Evolutionary conservation across 2,888 invertebrate genomes (phyloP).

Genomic region (Xiphydria camelus): DNA sequence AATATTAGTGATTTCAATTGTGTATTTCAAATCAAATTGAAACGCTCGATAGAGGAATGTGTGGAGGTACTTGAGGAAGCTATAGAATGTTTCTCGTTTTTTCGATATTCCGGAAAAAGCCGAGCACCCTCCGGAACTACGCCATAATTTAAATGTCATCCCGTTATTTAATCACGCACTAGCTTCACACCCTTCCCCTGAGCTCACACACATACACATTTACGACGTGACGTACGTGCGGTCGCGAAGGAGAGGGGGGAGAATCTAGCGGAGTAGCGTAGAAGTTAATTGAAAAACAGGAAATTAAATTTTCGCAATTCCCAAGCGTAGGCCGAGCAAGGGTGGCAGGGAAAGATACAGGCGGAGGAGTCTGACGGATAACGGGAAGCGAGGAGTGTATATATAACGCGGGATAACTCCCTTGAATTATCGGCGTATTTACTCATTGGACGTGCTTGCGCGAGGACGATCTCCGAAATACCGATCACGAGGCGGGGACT

Average conservation of each 20-base stretch:
- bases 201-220: not conserved
- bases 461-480: not conserved
- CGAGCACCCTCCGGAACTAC: too few species aligned
- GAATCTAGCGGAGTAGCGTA: slow-evolving; percentile 19
- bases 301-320: slow-evolving; percentile 41
- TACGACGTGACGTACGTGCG: not conserved
- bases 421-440: slow-evolving; percentile 28
- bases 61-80: too few species aligned
- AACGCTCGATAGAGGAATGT: too few species aligned
- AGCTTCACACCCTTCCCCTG: not conserved
- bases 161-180: not conserved
- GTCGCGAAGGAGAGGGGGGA: not conserved
- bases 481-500: too few species aligned
- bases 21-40: too few species aligned
- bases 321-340: too few species aligned
- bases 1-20: too few species aligned
- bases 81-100: too few species aligned
- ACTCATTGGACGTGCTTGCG: slow-evolving; percentile 19
- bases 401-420: slow-evolving; percentile 22
- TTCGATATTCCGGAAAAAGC: too few species aligned
- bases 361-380: slow-evolving; percentile 24
- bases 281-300: slow-evolving; percentile 43
- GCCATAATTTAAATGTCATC: not conserved
- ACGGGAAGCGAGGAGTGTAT: slow-evolving; percentile 17
- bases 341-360: too few species aligned